phyloP scores from a whole-genome alignment of 2,113 vertebrate genomes.

The Ceuthmochares aereus region DNA sequence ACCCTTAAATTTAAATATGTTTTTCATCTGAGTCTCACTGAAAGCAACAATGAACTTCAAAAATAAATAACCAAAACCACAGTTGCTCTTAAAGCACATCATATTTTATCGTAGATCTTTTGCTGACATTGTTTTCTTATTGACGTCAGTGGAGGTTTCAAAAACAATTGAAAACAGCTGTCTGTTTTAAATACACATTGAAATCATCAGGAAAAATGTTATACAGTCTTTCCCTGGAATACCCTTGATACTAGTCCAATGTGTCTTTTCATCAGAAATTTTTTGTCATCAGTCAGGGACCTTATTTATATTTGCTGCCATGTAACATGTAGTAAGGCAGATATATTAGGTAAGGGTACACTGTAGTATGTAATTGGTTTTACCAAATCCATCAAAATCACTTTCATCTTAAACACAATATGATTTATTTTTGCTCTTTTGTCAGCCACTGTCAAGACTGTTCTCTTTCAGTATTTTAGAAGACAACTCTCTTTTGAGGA shows the following conservation, averaged over 20 bases:
- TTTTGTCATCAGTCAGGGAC: not conserved
- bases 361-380: not conserved
- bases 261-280: not conserved
- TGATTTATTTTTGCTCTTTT: not conserved
- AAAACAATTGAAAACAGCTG: conserved; percentile 31
- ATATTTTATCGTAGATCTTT: not conserved
- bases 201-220: not conserved
- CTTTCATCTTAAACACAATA: not conserved
- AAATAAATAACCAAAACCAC: not conserved
- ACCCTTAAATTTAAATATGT: not conserved
- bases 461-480: not conserved
- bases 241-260: not conserved
- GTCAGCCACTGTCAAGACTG: not conserved
- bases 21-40: not conserved
- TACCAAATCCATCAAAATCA: not conserved
- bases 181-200: not conserved
- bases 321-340: not conserved
- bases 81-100: not conserved
- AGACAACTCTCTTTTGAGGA: not conserved
- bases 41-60: not conserved
- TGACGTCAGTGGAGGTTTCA: conserved; percentile 6
- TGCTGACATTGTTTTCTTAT: conserved; percentile 6
- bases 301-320: not conserved
- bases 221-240: not conserved
- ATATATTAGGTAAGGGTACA: not conserved